Evolutionary conservation across 2,797 vertebrate genomes (phyloP).

Genomic region (Neosilurus mollespiculum): DNA sequence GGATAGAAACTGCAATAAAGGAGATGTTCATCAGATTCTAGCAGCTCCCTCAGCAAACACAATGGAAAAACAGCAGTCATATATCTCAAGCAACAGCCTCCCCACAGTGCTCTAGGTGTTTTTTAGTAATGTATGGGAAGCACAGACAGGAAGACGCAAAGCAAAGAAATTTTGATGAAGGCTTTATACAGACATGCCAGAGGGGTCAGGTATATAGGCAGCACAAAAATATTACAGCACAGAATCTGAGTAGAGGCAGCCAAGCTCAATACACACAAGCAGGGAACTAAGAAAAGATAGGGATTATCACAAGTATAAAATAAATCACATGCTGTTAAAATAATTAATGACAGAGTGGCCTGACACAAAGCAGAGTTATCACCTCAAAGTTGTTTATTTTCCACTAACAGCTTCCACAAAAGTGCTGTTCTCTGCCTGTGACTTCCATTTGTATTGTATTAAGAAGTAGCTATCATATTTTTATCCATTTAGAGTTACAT

Average conservation of each 20-base stretch:
- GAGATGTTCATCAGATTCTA: conserved; percentile 25
- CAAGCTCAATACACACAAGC: conserved; percentile 9
- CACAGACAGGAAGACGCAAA: neutral
- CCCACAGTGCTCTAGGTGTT: neutral
- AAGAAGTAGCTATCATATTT: neutral
- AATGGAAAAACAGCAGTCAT: neutral
- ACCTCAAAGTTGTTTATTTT: neutral
- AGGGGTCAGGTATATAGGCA: too few relatives aligned
- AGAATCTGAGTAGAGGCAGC: neutral
- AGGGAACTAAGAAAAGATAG: neutral
- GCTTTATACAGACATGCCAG: neutral
- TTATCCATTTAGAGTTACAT: neutral
- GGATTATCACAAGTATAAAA: neutral
- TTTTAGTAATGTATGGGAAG: neutral
- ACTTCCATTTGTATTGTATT: neutral
- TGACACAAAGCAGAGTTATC: neutral
- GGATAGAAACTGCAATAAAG: conserved; percentile 12
- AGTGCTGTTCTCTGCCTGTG: neutral
- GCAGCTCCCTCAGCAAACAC: conserved; percentile 18
- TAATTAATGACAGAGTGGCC: neutral
- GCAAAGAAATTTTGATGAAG: neutral
- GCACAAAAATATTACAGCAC: neutral
- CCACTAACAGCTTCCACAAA: neutral
- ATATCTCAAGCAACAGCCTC: conserved; percentile 14
- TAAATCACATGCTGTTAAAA: neutral